A percentile compares a stretch with the other conserved stretches of the same genome.
Evolutionary conservation across 2,113 vertebrate genomes (phyloP).

Genomic region (Ginglymostoma cirratum): DNA sequence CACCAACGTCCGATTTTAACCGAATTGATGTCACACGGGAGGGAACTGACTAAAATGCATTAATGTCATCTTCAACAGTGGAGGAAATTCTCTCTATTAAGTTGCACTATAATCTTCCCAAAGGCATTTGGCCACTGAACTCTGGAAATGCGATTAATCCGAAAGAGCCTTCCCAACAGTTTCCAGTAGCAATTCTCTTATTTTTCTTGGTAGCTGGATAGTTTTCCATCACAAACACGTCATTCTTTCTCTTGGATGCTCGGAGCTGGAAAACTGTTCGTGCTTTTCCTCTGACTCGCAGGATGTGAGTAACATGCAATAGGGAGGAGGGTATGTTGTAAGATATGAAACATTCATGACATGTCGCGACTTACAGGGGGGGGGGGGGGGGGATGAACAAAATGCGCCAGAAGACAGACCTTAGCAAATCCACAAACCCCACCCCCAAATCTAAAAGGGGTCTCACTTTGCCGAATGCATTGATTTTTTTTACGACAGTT

Average conservation of each 20-base stretch:
- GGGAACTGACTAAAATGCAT: neutral
- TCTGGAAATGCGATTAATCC: slow-evolving; percentile 3
- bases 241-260: neutral
- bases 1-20: neutral
- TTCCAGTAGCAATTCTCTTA: neutral
- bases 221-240: slow-evolving; percentile 22
- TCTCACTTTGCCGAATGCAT: neutral
- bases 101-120: neutral
- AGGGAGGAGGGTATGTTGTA: neutral
- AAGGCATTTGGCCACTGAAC: neutral
- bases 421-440: neutral
- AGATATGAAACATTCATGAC: neutral
- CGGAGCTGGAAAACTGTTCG: neutral
- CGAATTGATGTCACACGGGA: neutral
- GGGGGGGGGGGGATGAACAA: neutral
- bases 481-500: neutral
- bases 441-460: neutral
- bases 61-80: neutral
- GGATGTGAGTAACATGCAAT: slow-evolving; percentile 27
- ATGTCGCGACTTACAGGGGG: neutral
- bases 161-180: neutral
- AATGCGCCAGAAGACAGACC: neutral
- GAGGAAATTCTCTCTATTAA: neutral
- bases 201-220: neutral
- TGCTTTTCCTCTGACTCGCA: neutral